Evolutionary conservation across 1,140 invertebrate genomes (phyloP).

Genomic region (Ruditapes philippinarum): DNA sequence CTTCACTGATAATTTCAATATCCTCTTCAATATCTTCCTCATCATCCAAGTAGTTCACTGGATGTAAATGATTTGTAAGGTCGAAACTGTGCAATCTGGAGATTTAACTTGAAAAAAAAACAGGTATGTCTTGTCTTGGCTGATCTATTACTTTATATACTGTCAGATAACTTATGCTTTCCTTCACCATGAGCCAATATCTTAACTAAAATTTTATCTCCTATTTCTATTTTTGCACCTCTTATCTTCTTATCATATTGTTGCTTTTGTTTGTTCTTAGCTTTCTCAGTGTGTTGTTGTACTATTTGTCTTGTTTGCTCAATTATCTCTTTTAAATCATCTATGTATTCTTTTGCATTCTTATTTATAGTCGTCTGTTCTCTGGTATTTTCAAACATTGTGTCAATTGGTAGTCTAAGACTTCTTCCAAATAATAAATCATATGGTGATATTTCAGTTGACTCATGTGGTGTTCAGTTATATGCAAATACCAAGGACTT

Average conservation of each 20-base stretch:
- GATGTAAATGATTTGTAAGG: no score
- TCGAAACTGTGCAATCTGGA: constrained; percentile 8
- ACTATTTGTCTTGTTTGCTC: constrained; percentile 1
- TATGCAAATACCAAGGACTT: constrained; percentile 43
- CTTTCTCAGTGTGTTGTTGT: neutral
- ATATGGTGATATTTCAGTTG: constrained; percentile 32
- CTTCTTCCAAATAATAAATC: constrained; percentile 61
- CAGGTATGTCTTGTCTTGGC: constrained; percentile 26
- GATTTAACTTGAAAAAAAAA: neutral
- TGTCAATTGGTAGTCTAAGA: constrained; percentile 40
- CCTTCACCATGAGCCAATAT: neutral
- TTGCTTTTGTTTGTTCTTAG: constrained; percentile 13
- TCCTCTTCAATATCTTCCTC: neutral
- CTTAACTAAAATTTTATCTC: constrained; percentile 36
- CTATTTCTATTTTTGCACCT: neutral
- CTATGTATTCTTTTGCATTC: neutral
- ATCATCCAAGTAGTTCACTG: constrained; percentile 15
- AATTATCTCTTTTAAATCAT: neutral
- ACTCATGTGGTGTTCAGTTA: constrained; percentile 58
- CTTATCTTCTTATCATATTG: constrained; percentile 31
- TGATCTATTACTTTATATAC: constrained; percentile 19
- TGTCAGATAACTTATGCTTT: constrained; percentile 44
- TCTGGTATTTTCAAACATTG: constrained; percentile 36
- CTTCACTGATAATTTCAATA: neutral
- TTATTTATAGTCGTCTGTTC: neutral